A percentile compares a stretch with the other conserved stretches of the same genome.
phyloP scores from a whole-genome alignment of 2,113 vertebrate genomes.

The Caloenas nicobarica region DNA sequence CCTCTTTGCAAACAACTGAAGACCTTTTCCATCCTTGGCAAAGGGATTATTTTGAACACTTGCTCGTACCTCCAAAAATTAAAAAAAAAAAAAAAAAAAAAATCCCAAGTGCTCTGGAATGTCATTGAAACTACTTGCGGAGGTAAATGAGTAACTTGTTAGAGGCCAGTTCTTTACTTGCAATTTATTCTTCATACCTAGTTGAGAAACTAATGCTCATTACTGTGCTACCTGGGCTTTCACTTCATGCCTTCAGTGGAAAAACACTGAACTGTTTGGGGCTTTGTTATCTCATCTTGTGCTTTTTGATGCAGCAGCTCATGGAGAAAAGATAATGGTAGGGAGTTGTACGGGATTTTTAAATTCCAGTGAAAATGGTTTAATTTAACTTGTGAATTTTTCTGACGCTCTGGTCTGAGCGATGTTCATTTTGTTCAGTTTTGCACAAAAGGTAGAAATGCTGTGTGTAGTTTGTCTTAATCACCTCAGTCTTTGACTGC shows the following conservation, averaged over 20 bases:
- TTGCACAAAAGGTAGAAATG: not conserved
- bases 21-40: not conserved
- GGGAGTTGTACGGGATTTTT: not conserved
- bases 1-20: not conserved
- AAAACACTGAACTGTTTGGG: not conserved
- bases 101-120: not conserved
- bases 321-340: not conserved
- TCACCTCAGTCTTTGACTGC: not conserved
- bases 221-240: not conserved
- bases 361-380: not conserved
- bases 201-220: not conserved
- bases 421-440: not conserved
- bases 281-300: not conserved
- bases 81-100: not conserved
- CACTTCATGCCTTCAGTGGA: not conserved
- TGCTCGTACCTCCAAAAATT: rapidly evolving
- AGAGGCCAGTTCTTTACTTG: not conserved
- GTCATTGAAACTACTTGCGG: not conserved
- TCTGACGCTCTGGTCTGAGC: not conserved
- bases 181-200: rapidly evolving
- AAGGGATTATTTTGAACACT: not conserved
- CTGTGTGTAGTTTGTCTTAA: not conserved
- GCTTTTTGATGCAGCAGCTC: not conserved
- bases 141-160: not conserved
- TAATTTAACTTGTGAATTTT: not conserved